Evolutionary conservation across 2,888 invertebrate genomes (phyloP).

Genomic region (Tiliacea aurago): DNA sequence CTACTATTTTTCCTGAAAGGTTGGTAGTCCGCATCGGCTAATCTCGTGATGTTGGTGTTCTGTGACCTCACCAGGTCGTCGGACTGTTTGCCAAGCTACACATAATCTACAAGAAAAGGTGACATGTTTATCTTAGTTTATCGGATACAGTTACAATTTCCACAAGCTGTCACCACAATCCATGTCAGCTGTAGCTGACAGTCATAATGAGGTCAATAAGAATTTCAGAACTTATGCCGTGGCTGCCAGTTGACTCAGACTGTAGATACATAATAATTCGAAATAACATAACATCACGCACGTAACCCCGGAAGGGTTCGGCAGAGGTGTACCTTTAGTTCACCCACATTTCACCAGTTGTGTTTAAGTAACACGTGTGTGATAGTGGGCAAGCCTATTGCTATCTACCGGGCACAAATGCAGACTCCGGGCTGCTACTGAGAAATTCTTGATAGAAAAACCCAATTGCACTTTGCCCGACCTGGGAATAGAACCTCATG

Average conservation of each 20-base stretch:
- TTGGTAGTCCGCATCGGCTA: too few species aligned
- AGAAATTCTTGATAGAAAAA: too few species aligned
- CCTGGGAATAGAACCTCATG: too few species aligned
- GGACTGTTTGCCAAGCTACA: background rate
- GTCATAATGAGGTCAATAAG: slow-evolving; percentile 1
- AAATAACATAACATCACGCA: background rate
- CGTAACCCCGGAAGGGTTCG: too few species aligned
- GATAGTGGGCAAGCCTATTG: too few species aligned
- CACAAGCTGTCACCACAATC: background rate
- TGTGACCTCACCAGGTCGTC: background rate
- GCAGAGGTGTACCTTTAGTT: too few species aligned
- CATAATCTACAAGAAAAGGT: background rate
- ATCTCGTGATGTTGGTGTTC: background rate
- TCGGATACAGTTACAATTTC: background rate
- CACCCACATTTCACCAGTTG: too few species aligned
- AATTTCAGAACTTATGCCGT: background rate
- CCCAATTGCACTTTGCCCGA: too few species aligned
- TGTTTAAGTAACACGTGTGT: too few species aligned
- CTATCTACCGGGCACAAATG: too few species aligned
- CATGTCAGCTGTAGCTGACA: background rate
- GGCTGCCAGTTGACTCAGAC: background rate
- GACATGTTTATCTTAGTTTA: slow-evolving; percentile 21
- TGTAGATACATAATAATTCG: background rate
- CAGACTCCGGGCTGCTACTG: too few species aligned
- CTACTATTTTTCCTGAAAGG: too few species aligned